Base-by-base conservation (phyloP, 1,140 invertebrate genomes). In the Babylonia areolata region DNA sequence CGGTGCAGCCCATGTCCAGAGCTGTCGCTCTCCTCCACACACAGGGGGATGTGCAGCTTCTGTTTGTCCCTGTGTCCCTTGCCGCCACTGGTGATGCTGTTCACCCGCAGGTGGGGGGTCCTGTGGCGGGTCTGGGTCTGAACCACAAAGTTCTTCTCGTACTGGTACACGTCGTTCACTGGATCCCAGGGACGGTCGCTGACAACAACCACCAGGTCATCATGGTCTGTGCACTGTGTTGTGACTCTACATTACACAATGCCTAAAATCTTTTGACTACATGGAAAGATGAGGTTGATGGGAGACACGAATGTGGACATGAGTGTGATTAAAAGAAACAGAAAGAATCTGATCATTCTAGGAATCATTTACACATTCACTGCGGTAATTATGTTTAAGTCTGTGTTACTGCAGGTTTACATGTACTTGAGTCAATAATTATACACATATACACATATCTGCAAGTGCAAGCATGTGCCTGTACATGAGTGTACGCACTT, bases 131-230 rank as follows among this genome's bases (percentile, higher is more conserved):
- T 97, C 92, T 97, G 96, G 39, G 97, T 97, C 85, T 96, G 95
- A n/a, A 97, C 95, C 83, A 96, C 94, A 91, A 96, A 97, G 86
- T 97, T 95, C 85, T 95, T 94, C 92, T 98, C 97, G 91, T 97
- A 98, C 93, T 97, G 97, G 71, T 96, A 95, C 9, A 97, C 94
- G 94, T 98, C 97, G 91, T 97, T 97, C 85, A 96, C 95, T 1
- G 96, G 95, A 95, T 98, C 97, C 97, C 97, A 98, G 0, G 97
- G 97, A 77, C 97, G 94, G 58, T 92, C 92, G 87, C 95, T 95
- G 87, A 5, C 12, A 89, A 88, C 35, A 79, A 33, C 20, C 75
- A 69, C n/a, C n/a, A n/a, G n/a, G n/a, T n/a, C n/a, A n/a, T n/a
- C n/a, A n/a, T n/a, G n/a, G n/a, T n/a, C n/a, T n/a, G n/a, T n/a